phyloP scores from a whole-genome alignment of 2,888 invertebrate species.

The Rhogogaster chlorosoma region DNA sequence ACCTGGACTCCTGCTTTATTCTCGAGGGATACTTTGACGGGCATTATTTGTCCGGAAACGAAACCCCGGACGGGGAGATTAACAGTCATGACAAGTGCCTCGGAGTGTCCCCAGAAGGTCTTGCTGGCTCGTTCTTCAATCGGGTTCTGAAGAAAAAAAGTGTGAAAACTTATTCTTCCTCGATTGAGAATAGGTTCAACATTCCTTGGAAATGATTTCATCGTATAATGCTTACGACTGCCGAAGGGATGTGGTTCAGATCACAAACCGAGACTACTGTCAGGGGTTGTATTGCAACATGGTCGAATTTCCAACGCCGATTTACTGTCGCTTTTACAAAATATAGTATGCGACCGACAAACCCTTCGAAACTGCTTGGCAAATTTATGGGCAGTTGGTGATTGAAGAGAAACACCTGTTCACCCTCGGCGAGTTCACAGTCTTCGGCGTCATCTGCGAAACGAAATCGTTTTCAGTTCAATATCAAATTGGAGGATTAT shows the following conservation, averaged over 20 bases:
- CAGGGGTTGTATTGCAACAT: constrained; percentile 49
- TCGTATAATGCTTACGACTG: constrained; percentile 38
- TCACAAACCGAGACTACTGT: constrained; percentile 15
- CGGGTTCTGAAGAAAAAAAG: neutral
- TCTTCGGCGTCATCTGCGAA: constrained; percentile 1
- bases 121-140: constrained; percentile 18
- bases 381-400: neutral
- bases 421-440: neutral
- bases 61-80: constrained; percentile 16
- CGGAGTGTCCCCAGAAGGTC: constrained; percentile 35
- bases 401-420: constrained; percentile 11
- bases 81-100: constrained; percentile 6
- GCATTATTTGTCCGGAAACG: constrained; percentile 37
- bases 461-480: neutral
- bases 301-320: constrained; percentile 76
- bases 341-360: constrained; percentile 74
- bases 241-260: neutral
- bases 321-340: constrained; percentile 73
- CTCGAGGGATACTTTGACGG: constrained; percentile 2
- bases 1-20: constrained; percentile 9
- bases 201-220: constrained; percentile 8
- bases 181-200: neutral
- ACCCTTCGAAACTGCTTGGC: constrained; percentile 67
- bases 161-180: neutral
- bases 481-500: neutral